A percentile compares a stretch with the other conserved stretches of the same genome.
Conservation (phyloP, 2,888 invertebrate genomes). For the Archips crataeganus region DNA sequence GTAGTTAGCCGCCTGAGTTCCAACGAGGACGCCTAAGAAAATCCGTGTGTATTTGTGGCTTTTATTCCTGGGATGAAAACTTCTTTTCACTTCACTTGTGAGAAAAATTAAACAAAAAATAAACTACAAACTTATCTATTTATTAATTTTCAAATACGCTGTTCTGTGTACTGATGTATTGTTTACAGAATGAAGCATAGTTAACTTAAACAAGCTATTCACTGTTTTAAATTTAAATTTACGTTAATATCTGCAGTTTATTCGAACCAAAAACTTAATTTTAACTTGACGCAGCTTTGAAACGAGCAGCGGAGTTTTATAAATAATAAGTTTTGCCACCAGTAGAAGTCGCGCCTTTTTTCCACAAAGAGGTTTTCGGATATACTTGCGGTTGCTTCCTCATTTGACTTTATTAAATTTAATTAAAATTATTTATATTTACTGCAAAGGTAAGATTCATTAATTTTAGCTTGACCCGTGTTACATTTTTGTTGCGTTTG, state of each 20-base stretch:
- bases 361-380: background rate
- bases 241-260: background rate
- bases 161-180: no score
- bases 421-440: background rate
- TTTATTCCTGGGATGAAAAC: no score
- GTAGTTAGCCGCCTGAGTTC: no score
- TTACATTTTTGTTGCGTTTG: background rate
- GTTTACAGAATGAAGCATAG: no score
- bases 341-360: background rate
- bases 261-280: background rate
- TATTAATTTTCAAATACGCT: no score
- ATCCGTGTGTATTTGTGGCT: no score
- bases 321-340: background rate
- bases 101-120: no score
- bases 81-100: no score
- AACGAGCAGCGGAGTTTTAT: background rate
- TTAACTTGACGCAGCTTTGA: background rate
- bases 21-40: no score
- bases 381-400: background rate
- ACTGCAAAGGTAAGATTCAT: background rate
- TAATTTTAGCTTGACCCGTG: background rate
- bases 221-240: background rate
- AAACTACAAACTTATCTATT: no score
- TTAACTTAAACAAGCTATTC: background rate
- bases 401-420: background rate